Base-by-base conservation (phyloP, 2,797 vertebrate genomes). In the Uromys caudimaculatus region DNA sequence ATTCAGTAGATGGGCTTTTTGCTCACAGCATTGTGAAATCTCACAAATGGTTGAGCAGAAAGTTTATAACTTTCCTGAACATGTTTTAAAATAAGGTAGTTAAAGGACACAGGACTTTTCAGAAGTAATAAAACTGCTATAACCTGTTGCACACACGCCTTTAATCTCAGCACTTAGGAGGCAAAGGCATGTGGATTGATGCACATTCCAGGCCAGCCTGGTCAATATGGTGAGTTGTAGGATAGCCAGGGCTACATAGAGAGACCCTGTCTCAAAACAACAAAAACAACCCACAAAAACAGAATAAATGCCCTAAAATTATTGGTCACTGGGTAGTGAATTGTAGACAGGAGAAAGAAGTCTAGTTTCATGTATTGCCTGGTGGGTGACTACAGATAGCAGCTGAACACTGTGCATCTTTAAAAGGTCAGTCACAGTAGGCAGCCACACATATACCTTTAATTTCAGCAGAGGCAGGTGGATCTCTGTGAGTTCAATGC, bases 81-180 rank as follows among this genome's bases (percentile, higher is more conserved):
- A 52, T n/a, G 71, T 82, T 95, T 87, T 62, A 90, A 93, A 93
- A 85, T 16, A 32, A 95, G 35, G n/a, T 11, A 5, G 41, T 32
- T 69, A 58, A 73, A 82, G 58, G 58, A 6, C 35, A 7, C 24
- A 19, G 24, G 23, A 24, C 9, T 23, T 54, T 87, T 84, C 8
- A 23, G 23, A 4, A 27, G 2, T 64, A 38, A 79, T n/a, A 47
- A 93, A 87, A 88, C 76, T 62, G 19, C 44, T 35, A 11, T 67
- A 24, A 19, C 62, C 44, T 85, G 29, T 1, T 24, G 11, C 23
- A 6, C 17, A 85, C 60, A 85, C 32, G 83, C 44, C 11, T 85
- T 64, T 69, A 50, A 50, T 52, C 21, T 32, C 62, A 85, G 44
- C 44, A 85, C 19, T 50, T 12, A 69, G 44, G 29, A 64, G 32